Base-by-base conservation (phyloP, 2,113 vertebrate genomes). In the Rutilus rutilus region DNA sequence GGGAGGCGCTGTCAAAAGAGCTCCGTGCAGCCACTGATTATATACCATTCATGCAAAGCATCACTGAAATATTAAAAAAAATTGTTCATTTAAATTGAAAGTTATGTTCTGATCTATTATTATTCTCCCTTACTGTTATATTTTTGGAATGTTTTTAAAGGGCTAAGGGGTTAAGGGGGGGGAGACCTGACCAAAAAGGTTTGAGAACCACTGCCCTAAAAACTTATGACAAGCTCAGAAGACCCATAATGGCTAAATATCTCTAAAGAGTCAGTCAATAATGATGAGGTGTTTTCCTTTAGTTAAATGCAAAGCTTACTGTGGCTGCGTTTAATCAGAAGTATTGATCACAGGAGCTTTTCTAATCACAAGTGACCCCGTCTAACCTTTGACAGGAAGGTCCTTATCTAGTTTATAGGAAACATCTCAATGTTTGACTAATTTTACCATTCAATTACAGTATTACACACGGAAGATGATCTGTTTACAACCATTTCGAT, bases 311-410 rank as follows among this genome's bases (percentile, higher is more conserved):
- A 54, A 19, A 69, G 47, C 45, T 74, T 33, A 21, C 42, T 5
- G 15, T 75, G 87, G 75, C 89, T 92, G 78, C 88, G 76, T 91
- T 91, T 90, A 90, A 52, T 47, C 82, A 57, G 47, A 87, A 65
- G 25, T 42, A 69, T 88, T 54, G 87, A 91, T 88, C 33, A 84
- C 83, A 67, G 27, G 12, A n/a, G 76, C 60, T 54, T 62, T 47
- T 25, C n/a, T 80, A 50, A 54, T 14, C n/a, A n/a, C 36, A 57
- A 33, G 64, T 59, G 75, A 76, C 71, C 47, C n/a, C n/a, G 1
- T 78, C 36, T 45, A 62, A 78, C 69, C 45, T 76, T 86, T 84
- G 75, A 84, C 73, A 36, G 54, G 52, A 76, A 75, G 54, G 74
- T 62, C 67, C 25, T 65, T 71, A 78, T 30, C 47, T 36, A 73